Evolutionary conservation across 2,888 invertebrate species (phyloP).

Genomic region (Melieria omissa): DNA sequence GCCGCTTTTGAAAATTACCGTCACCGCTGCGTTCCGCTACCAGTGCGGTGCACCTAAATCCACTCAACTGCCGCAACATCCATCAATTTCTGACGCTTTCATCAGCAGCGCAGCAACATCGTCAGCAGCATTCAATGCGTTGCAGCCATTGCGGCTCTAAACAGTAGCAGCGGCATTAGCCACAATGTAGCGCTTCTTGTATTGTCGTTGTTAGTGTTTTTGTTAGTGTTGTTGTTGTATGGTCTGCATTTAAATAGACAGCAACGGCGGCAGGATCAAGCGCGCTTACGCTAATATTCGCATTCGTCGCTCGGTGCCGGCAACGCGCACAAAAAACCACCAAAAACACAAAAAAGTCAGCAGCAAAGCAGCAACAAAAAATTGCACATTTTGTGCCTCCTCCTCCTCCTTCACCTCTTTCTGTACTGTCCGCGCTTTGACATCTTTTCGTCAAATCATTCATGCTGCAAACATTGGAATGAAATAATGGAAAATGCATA

Average conservation of each 20-base stretch:
- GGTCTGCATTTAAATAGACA: conserved; percentile 40
- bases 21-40: neutral
- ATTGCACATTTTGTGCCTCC: neutral
- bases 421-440: conserved; percentile 43
- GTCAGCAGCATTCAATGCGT: conserved; percentile 14
- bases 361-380: too few relatives aligned
- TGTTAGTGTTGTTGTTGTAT: conserved; percentile 16
- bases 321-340: too few relatives aligned
- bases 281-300: conserved; percentile 32
- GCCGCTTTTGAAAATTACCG: conserved; percentile 28
- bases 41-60: conserved; percentile 7
- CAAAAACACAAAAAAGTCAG: too few relatives aligned
- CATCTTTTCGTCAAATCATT: conserved; percentile 65
- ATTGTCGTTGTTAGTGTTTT: conserved; percentile 46
- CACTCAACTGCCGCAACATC: conserved; percentile 46
- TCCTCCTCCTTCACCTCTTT: conserved; percentile 4
- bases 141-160: conserved; percentile 1
- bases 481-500: conserved; percentile 47
- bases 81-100: conserved; percentile 65
- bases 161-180: conserved; percentile 47
- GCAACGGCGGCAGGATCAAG: conserved; percentile 42
- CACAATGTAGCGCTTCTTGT: conserved; percentile 50
- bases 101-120: conserved; percentile 49
- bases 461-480: conserved; percentile 60
- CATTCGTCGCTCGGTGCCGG: too few relatives aligned